Percentiles rank a stretch among this genome's conserved stretches.
Evolutionary conservation across 2,888 invertebrate species (phyloP).

Genomic region (Marronus borbonicus): DNA sequence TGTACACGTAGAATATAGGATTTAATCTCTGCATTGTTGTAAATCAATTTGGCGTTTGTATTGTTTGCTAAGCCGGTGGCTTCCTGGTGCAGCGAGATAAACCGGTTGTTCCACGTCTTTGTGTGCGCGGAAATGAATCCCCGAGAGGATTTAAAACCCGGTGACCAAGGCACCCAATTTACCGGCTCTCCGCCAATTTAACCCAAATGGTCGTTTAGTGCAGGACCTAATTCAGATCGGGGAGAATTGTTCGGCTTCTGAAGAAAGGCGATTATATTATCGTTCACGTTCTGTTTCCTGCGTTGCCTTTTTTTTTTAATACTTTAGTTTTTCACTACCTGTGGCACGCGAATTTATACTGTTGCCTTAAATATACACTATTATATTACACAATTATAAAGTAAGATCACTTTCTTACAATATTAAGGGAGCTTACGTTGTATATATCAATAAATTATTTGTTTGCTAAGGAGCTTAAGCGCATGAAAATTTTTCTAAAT

Average conservation of each 20-base stretch:
- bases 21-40: conserved; percentile 46
- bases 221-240: conserved; percentile 25
- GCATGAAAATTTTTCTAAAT: too few species aligned
- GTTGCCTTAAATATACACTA: too few species aligned
- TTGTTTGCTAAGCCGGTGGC: conserved; percentile 44
- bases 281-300: conserved; percentile 3
- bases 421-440: too few species aligned
- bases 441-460: too few species aligned
- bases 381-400: too few species aligned
- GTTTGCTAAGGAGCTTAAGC: too few species aligned
- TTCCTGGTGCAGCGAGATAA: conserved; percentile 44
- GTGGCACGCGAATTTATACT: background rate
- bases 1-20: conserved; percentile 20
- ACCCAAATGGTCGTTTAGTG: conserved; percentile 35
- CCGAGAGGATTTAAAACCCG: conserved; percentile 27
- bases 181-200: conserved; percentile 33
- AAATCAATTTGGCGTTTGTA: conserved; percentile 48
- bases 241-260: conserved; percentile 16
- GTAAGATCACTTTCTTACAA: too few species aligned
- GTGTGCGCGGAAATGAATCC: conserved; percentile 39
- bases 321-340: conserved; percentile 5
- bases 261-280: conserved; percentile 34
- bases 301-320: background rate
- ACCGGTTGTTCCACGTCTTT: conserved; percentile 43
- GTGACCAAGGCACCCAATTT: conserved; percentile 45